phyloP scores from a whole-genome alignment of 92 coral and sea anemone species.

The Heteractis magnifica region DNA sequence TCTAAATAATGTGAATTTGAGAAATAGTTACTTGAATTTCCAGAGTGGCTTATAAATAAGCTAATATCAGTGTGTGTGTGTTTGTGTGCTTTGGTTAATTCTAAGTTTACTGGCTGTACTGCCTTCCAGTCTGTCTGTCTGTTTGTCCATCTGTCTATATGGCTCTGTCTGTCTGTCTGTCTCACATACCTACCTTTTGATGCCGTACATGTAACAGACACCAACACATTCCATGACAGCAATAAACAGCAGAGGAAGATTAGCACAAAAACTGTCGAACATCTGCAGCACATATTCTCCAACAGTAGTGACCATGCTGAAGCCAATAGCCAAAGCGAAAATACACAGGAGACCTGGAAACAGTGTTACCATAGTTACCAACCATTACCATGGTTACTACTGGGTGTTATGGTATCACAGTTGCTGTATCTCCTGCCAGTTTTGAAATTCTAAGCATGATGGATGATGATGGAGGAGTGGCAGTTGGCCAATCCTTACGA shows the following conservation, averaged over 20 bases:
- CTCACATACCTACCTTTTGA: constrained; percentile 50
- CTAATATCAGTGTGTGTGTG: too few relatives aligned
- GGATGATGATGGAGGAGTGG: too few relatives aligned
- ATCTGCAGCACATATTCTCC: constrained; percentile 89
- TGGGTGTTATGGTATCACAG: too few relatives aligned
- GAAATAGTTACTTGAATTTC: too few relatives aligned
- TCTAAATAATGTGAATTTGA: too few relatives aligned
- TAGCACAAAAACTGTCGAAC: constrained; percentile 92
- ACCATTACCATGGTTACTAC: neutral
- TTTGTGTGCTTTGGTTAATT: too few relatives aligned
- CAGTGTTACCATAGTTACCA: neutral
- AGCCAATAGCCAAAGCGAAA: constrained; percentile 65
- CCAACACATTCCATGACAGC: constrained; percentile 89
- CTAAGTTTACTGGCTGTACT: neutral
- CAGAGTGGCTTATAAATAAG: too few relatives aligned
- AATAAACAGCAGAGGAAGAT: constrained; percentile 77
- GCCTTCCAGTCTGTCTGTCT: neutral
- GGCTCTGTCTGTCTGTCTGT: neutral
- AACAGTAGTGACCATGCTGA: constrained; percentile 77
- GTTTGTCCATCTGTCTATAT: neutral
- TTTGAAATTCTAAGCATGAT: too few relatives aligned
- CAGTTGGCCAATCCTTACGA: too few relatives aligned
- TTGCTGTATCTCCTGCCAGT: too few relatives aligned
- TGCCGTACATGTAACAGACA: constrained; percentile 80
- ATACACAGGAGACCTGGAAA: constrained; percentile 73